Evolutionary conservation across 2,113 vertebrate species (phyloP), one percentile per base, ranked within the genome.

Genomic region (Etheostoma spectabile): DNA sequence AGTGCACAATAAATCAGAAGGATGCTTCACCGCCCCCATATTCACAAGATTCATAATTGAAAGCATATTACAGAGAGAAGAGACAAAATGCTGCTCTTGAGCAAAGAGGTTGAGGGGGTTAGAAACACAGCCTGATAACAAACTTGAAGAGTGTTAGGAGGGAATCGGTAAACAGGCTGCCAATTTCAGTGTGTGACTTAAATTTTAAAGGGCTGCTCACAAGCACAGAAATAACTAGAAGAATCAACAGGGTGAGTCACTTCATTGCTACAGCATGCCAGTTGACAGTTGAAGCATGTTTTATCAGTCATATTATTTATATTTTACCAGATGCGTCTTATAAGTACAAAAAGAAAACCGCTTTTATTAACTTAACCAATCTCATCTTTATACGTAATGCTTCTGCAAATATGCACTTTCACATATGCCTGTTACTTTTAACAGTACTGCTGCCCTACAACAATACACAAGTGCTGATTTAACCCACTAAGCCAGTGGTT

Each of bases 21-120:
- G 79, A 81, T 74, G 55, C 83, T 77, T 82, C 71, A 30, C 76
- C 59, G 2, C 75, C 74, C 80, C 82, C 82, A 45, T 82, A 93
- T 95, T 92, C 86, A 92, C 95, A 92, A 94, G 92, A 94, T 95
- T 95, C 92, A 82, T 97, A 97, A 98, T 96, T 97, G 95, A 95
- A 98, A 97, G 93, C 97, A 97, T 90, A 96, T 96, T 96, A 93
- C 38, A 64, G 89, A 89, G 92, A 90, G 85, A 82, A 86, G 86
- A 87, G 82, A 78, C 49, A 59, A 77, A 77, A 74, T 57, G 64
- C 81, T 72, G 59, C 71, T 64, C 73, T 21, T 33, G 42, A 82
- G 72, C 45, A 49, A 67, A 71, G 71, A 79, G 78, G 27, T 87
- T 80, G 70, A 82, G 53, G 71, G 72, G 82, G 85, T 90, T 85